phyloP scores from a whole-genome alignment of 1,140 invertebrate genomes.

The Drosophila ercepeae region DNA sequence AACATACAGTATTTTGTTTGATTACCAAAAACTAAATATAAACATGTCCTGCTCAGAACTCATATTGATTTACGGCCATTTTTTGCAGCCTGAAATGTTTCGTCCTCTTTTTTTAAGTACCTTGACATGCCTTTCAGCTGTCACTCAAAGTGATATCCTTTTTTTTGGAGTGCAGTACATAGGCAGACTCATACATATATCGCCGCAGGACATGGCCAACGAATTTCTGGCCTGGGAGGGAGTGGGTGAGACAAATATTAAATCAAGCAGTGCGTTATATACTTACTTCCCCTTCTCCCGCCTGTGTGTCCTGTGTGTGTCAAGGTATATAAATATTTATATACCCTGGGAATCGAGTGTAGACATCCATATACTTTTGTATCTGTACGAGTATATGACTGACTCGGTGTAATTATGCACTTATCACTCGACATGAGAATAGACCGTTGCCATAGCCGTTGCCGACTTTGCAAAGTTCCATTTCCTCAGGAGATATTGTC shows the following conservation, averaged over 20 bases:
- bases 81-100: background rate
- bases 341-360: conserved; percentile 19
- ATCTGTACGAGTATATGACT: conserved; percentile 9
- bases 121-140: background rate
- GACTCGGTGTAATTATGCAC: conserved; percentile 48
- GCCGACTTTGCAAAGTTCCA: conserved; percentile 57
- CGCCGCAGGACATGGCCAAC: conserved; percentile 45
- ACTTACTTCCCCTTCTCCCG: background rate
- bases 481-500: conserved; percentile 70
- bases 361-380: conserved; percentile 16
- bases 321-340: conserved; percentile 28
- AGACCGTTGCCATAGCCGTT: conserved; percentile 15
- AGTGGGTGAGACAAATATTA: conserved; percentile 60
- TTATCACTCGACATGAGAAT: conserved; percentile 41
- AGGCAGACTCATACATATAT: conserved; percentile 32
- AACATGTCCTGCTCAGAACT: background rate
- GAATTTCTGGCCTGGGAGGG: conserved; percentile 21
- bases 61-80: background rate
- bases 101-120: background rate
- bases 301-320: background rate
- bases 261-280: conserved; percentile 56
- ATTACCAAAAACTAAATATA: too few relatives aligned
- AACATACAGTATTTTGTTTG: too few relatives aligned
- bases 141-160: background rate
- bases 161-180: conserved; percentile 38